Conservation (phyloP, 2,888 invertebrate genomes). For the Sclerodermus sp. region DNA sequence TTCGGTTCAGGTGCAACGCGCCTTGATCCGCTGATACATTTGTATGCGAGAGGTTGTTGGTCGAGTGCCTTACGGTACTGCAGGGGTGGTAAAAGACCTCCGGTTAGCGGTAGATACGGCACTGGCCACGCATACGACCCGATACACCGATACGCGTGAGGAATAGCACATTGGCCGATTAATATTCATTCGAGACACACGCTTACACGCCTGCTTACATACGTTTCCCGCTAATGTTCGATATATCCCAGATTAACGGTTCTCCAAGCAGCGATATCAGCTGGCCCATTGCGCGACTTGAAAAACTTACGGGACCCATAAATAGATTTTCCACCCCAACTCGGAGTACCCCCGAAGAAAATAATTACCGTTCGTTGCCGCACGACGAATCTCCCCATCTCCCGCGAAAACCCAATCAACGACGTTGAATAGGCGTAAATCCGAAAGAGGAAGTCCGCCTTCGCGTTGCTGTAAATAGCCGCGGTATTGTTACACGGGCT, state of each 20-base stretch:
- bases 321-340: conserved; percentile 5
- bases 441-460: no score
- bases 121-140: conserved; percentile 18
- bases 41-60: conserved; percentile 24
- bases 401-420: no score
- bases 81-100: conserved; percentile 18
- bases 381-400: no score
- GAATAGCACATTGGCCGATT: conserved; percentile 18
- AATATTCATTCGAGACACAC: conserved; percentile 14
- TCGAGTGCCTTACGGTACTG: conserved; percentile 29
- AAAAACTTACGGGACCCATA: no score
- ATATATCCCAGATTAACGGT: conserved; percentile 12
- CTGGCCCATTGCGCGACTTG: background rate
- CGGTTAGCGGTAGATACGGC: conserved; percentile 37
- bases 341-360: no score
- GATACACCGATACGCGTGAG: conserved; percentile 19
- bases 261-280: background rate
- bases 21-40: conserved; percentile 16
- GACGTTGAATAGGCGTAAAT: no score
- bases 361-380: no score
- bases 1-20: no score
- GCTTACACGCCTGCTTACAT: no score
- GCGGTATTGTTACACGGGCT: no score
- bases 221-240: no score
- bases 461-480: no score